Evolutionary conservation across 37 sponge, comb jelly and placozoan genomes (phyloP).

Genomic region (Spongia lamella): DNA sequence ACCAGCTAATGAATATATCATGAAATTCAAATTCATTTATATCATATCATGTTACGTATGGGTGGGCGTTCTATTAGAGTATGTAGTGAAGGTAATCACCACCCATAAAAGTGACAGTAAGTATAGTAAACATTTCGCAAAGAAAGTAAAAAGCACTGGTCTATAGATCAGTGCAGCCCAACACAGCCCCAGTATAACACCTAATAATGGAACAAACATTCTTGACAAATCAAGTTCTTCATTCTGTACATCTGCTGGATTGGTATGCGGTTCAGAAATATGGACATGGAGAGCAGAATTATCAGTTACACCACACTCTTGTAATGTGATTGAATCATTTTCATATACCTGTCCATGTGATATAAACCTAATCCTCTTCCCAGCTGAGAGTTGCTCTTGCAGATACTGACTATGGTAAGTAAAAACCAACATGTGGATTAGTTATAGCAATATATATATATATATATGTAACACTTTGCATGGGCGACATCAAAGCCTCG

Average conservation of each 20-base stretch:
- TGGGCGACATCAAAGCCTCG: too few species aligned
- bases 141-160: slow-evolving; percentile 43
- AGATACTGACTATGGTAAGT: slow-evolving; percentile 31
- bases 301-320: slow-evolving; percentile 10
- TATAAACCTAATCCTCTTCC: slow-evolving; percentile 55
- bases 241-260: background rate
- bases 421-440: background rate
- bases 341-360: slow-evolving; percentile 41
- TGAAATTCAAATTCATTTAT: too few species aligned
- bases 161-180: slow-evolving; percentile 46
- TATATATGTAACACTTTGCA: too few species aligned
- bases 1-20: too few species aligned
- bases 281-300: slow-evolving; percentile 57
- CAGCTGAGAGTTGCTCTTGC: slow-evolving; percentile 16
- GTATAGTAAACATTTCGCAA: slow-evolving; percentile 48
- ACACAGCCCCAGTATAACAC: slow-evolving; percentile 49
- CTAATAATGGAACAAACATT: slow-evolving; percentile 59
- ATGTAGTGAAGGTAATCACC: background rate
- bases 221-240: slow-evolving; percentile 44
- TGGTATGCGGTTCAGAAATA: slow-evolving; percentile 8
- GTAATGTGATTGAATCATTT: slow-evolving; percentile 30
- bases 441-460: background rate
- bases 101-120: slow-evolving; percentile 58
- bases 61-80: too few species aligned
- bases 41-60: too few species aligned